A percentile compares a stretch with the other conserved stretches of the same genome.
Evolutionary conservation across 2,113 vertebrate genomes (phyloP).

Genomic region (rat (Rattus norvegicus)): DNA sequence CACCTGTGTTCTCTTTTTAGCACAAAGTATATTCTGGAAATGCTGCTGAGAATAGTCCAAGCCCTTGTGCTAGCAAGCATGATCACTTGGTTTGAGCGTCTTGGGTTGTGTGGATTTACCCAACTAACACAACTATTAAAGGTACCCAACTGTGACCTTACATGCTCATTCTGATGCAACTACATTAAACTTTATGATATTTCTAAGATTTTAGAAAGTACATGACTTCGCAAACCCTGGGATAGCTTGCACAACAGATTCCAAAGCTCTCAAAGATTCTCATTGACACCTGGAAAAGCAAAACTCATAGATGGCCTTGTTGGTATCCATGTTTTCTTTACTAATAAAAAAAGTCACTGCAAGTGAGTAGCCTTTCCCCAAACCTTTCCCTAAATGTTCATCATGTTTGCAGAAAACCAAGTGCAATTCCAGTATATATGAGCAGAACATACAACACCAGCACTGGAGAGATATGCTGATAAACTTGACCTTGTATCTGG

Average conservation of each 20-base stretch:
- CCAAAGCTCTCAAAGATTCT: background rate
- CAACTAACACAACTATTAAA: fast-evolving
- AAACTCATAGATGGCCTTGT: fast-evolving
- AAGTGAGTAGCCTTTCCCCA: background rate
- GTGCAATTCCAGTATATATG: background rate
- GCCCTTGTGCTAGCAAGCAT: background rate
- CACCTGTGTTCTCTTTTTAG: fast-evolving
- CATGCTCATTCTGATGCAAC: background rate
- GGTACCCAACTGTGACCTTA: background rate
- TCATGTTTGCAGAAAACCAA: background rate
- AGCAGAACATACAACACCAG: background rate
- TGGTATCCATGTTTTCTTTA: background rate
- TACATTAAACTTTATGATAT: background rate
- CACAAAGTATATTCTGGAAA: background rate
- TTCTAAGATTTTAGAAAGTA: background rate
- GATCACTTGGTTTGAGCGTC: background rate
- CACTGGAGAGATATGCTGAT: fast-evolving
- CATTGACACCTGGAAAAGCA: background rate
- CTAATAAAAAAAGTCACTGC: background rate
- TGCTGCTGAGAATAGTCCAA: fast-evolving
- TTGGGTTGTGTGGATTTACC: background rate
- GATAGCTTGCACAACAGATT: background rate
- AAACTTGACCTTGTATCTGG: background rate
- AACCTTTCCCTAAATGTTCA: background rate
- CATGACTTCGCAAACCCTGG: background rate